Evolutionary conservation across 30 jellyfish, hydroid and myxozoan species (phyloP), one percentile per base, ranked within the genome.

Genomic region (Hydractinia echinata): DNA sequence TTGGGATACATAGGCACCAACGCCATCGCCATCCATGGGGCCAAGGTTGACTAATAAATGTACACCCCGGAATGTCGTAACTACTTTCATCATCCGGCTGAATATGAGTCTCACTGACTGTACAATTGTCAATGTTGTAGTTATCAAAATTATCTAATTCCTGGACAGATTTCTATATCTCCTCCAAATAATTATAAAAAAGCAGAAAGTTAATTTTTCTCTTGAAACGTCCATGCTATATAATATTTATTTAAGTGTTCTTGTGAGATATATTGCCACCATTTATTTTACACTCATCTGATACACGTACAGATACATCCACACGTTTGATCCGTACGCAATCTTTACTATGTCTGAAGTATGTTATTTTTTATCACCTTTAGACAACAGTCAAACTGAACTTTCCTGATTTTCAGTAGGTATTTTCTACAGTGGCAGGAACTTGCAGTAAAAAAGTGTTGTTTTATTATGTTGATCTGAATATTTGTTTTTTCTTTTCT

Each of bases 11-110:
- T 84, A 84, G 55, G 93, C 93, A 30, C 44, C 44, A 2, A 30
- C 60, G 87, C 90, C 68, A 73, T 81, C 61, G 1, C 1, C 44
- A 2, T 30, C 2, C 44, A 84, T 85, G 8, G 76, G 55, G 56
- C 74, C 91, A 73, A 44, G 91, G 91, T 30, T 61, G 52, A 72
- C 73, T 73, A 52, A 76, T 66, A 83, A 83, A 83, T 76, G 83
- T 30, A 73, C 58, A 73, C 30, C 91, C 91, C 55, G 88, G 87
- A 5, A 83, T 73, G 19, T 58, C 69, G 69, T 58, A 58, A 16
- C 69, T 3, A 58, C 69, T 58, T 58, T 58, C 69, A 58, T 58
- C 69, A 58, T 58, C 69, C 69, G 69, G 69, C 19, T 58, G 69
- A 11, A 58, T 16, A 16, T 58, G 69, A 16, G 69, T 58, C 19